Percentiles rank a stretch among this genome's conserved stretches.
Conservation (phyloP, 2,113 vertebrate genomes). For the Piaya cayana region DNA sequence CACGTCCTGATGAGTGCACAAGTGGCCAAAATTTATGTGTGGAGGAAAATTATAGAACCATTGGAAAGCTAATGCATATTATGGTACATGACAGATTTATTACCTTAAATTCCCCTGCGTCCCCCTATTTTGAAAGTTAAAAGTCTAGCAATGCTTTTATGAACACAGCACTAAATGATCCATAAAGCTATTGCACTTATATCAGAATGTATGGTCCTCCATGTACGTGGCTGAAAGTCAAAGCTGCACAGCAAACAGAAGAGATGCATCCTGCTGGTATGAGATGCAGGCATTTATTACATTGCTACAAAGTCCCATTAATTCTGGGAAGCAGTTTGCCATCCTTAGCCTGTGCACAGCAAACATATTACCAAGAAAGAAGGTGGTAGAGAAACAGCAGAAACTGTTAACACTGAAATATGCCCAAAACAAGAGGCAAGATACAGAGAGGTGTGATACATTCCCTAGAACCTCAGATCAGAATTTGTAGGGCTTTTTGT, state of each 20-base stretch:
- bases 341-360: neutral
- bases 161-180: neutral
- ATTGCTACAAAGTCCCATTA: neutral
- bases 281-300: neutral
- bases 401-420: neutral
- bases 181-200: neutral
- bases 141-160: neutral
- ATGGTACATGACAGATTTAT: neutral
- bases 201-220: neutral
- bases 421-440: neutral
- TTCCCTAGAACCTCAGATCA: neutral
- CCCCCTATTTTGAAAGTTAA: neutral
- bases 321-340: neutral
- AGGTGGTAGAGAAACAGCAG: neutral
- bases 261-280: neutral
- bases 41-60: neutral
- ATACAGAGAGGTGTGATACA: neutral
- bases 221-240: neutral
- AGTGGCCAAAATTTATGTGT: neutral
- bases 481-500: neutral
- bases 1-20: neutral
- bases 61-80: neutral
- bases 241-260: neutral
- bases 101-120: neutral
- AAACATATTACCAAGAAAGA: neutral